Conservation (phyloP, 1,140 invertebrate species). For the Dufourea novaeangliae region DNA sequence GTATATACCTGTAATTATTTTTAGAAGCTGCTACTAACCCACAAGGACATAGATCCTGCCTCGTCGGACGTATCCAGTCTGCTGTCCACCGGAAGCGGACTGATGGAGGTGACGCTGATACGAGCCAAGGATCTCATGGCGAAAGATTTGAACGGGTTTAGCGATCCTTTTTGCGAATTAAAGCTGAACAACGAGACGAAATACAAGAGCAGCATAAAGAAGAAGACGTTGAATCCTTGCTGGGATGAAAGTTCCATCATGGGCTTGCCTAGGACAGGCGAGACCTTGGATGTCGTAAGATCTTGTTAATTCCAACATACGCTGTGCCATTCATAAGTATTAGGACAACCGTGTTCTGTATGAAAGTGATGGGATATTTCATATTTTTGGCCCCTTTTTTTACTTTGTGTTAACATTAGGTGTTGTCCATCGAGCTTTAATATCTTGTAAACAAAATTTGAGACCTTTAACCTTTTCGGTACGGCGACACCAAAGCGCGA, state of each 20-base stretch:
- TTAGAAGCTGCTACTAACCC: conserved; percentile 75
- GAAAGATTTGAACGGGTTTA: conserved; percentile 81
- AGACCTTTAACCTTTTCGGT: too few species aligned
- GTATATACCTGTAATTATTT: conserved; percentile 28
- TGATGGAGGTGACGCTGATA: conserved; percentile 78
- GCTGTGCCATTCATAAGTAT: too few species aligned
- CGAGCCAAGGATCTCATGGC: conserved; percentile 78
- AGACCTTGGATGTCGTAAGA: conserved; percentile 81
- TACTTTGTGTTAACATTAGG: too few species aligned
- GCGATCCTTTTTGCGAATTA: conserved; percentile 83
- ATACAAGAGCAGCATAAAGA: conserved; percentile 83
- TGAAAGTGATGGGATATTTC: too few species aligned
- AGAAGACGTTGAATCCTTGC: conserved; percentile 83
- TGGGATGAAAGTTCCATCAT: conserved; percentile 84
- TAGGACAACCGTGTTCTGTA: too few species aligned
- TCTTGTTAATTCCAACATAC: not conserved
- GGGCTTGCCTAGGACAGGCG: conserved; percentile 78
- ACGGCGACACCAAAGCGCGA: too few species aligned
- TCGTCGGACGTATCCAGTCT: conserved; percentile 77
- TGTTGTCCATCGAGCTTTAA: too few species aligned
- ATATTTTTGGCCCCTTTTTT: too few species aligned
- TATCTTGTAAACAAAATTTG: too few species aligned
- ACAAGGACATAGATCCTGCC: conserved; percentile 73
- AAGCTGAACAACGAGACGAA: conserved; percentile 81
- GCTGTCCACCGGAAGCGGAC: conserved; percentile 75